Evolutionary conservation across 1,140 invertebrate species (phyloP).

Genomic region (Eciton burchellii): DNA sequence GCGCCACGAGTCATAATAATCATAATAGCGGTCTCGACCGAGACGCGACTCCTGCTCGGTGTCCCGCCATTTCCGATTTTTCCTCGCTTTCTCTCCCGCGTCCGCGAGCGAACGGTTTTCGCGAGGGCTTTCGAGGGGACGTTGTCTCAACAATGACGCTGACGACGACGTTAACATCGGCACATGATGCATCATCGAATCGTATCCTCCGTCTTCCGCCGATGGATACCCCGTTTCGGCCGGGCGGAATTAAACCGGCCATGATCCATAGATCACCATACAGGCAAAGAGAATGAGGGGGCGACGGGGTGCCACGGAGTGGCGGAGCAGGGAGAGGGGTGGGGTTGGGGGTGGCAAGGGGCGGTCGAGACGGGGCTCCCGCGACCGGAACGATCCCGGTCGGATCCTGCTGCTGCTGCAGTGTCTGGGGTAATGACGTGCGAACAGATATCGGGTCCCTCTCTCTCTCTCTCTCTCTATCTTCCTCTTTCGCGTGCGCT

Average conservation of each 20-base stretch:
- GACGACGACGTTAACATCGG: background rate
- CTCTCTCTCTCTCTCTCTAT: slow-evolving; percentile 23
- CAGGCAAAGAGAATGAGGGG: slow-evolving; percentile 51
- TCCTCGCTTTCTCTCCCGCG: no score
- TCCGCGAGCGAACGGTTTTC: no score
- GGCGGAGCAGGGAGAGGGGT: background rate
- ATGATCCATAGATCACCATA: slow-evolving; percentile 73
- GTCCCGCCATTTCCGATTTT: no score
- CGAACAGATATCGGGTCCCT: slow-evolving; percentile 85
- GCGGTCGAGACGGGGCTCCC: slow-evolving; percentile 41
- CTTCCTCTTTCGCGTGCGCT: slow-evolving; percentile 5
- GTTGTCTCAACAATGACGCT: no score
- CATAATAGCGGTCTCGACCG: no score
- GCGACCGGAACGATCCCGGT: slow-evolving; percentile 66
- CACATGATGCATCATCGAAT: slow-evolving; percentile 58
- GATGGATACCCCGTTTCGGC: slow-evolving; percentile 62
- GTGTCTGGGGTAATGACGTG: slow-evolving; percentile 85
- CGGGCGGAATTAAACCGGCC: slow-evolving; percentile 70
- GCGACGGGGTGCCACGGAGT: background rate
- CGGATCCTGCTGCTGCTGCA: slow-evolving; percentile 76
- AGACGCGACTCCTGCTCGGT: no score
- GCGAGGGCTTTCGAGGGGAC: no score
- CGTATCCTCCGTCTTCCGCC: slow-evolving; percentile 56
- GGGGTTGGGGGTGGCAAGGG: no score
- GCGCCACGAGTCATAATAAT: no score